These are phyloP conservation scores for Odontomyia ornata DNA, from an alignment of 2,888 invertebrate species.

Conservation along the genomic window DNA sequence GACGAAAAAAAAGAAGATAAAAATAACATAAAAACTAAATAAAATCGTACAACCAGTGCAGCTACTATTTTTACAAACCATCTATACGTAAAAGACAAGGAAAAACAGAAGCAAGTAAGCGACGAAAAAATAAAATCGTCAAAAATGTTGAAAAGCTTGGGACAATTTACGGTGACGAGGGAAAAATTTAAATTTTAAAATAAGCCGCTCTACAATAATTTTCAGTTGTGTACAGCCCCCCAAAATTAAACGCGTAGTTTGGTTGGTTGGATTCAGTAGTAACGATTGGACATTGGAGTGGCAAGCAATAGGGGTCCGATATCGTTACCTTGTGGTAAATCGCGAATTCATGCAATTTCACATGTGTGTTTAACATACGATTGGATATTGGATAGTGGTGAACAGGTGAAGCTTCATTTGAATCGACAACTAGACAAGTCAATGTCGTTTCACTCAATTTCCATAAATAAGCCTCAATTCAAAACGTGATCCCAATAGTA, in stretches of 20 bases:
- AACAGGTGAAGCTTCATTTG: slow-evolving; percentile 30
- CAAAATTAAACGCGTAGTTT: not conserved
- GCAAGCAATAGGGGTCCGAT: slow-evolving; percentile 18
- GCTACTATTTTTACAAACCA: no score
- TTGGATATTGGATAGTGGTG: no score
- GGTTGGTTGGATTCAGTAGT: not conserved
- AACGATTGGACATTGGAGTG: not conserved
- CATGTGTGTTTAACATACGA: no score
- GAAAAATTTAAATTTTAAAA: slow-evolving; percentile 39
- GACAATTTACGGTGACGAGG: slow-evolving; percentile 34
- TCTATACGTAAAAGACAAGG: not conserved
- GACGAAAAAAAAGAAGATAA: not conserved
- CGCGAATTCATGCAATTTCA: not conserved
- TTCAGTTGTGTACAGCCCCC: slow-evolving; percentile 2
- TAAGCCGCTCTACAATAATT: slow-evolving; percentile 14
- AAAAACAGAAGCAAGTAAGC: slow-evolving; percentile 1
- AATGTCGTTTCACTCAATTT: slow-evolving; percentile 29
- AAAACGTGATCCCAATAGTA: slow-evolving; percentile 18
- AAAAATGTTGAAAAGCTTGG: slow-evolving; percentile 8
- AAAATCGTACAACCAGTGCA: no score
- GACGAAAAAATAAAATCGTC: slow-evolving; percentile 14
- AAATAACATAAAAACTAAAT: not conserved
- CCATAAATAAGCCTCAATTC: slow-evolving; percentile 11
- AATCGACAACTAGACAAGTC: slow-evolving; percentile 26
- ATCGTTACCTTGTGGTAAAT: slow-evolving; percentile 25